phyloP scores from a whole-genome alignment of 2,888 invertebrate species.

The Luffia ferchaultella region DNA sequence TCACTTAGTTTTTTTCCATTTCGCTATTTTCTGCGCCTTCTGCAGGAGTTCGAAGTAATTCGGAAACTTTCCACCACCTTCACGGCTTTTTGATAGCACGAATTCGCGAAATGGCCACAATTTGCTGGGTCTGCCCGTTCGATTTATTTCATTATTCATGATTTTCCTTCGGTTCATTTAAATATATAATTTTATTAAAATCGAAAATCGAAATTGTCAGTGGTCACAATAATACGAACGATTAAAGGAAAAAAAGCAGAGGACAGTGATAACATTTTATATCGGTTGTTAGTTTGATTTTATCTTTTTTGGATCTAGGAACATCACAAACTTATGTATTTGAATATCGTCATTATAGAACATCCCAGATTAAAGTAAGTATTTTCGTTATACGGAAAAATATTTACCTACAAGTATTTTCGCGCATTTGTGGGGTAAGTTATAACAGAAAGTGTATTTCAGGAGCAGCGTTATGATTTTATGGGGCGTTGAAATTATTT shows the following conservation, averaged over 20 bases:
- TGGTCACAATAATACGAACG: too few relatives aligned
- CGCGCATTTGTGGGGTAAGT: neutral
- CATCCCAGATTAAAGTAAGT: too few relatives aligned
- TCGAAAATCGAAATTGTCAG: too few relatives aligned
- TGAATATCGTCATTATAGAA: too few relatives aligned
- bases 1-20: conserved; percentile 29
- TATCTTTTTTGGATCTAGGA: too few relatives aligned
- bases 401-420: neutral
- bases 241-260: too few relatives aligned
- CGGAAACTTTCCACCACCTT: neutral
- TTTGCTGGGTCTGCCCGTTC: neutral
- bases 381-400: neutral
- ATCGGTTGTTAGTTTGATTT: too few relatives aligned
- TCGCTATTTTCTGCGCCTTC: neutral
- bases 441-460: neutral
- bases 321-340: too few relatives aligned
- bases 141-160: neutral
- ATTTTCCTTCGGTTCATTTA: too few relatives aligned
- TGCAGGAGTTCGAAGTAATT: neutral
- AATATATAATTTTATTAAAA: too few relatives aligned
- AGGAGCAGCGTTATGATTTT: neutral
- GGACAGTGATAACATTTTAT: too few relatives aligned
- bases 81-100: neutral
- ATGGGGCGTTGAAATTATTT: neutral
- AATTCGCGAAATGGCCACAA: neutral